Evolutionary conservation across 2,113 vertebrate species (phyloP).

Genomic region (Pachyramphus minor): DNA sequence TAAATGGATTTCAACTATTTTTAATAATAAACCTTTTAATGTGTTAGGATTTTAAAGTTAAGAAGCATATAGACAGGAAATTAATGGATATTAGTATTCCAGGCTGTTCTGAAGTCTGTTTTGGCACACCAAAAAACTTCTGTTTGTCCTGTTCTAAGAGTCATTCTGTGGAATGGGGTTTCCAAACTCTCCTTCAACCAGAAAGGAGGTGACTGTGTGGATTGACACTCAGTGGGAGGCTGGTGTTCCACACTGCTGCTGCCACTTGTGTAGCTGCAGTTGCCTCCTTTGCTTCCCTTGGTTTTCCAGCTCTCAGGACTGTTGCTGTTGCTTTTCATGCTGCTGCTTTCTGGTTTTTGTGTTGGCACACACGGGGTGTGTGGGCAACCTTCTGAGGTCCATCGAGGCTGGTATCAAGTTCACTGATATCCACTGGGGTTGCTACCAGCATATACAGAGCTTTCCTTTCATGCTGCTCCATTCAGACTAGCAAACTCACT

Average conservation of each 20-base stretch:
- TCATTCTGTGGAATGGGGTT: neutral
- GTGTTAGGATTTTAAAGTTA: neutral
- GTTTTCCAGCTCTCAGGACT: accelerated
- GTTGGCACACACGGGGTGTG: accelerated
- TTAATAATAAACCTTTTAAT: neutral
- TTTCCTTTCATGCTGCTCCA: neutral
- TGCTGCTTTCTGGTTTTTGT: neutral
- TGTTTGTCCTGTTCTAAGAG: neutral
- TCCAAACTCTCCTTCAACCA: neutral
- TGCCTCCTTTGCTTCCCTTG: neutral
- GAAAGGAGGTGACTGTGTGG: neutral
- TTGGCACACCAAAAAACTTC: neutral
- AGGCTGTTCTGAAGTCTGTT: neutral
- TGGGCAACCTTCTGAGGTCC: neutral
- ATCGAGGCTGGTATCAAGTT: neutral
- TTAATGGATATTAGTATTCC: neutral
- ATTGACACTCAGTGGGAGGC: neutral
- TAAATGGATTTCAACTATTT: neutral
- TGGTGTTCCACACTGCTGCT: neutral
- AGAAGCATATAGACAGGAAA: neutral
- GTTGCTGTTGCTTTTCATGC: neutral
- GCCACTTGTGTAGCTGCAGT: neutral
- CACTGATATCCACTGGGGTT: neutral
- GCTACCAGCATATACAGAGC: neutral
- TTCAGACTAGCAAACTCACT: neutral